Base-by-base conservation (phyloP, 2,113 vertebrate genomes). In the Alaudala cheleensis region DNA sequence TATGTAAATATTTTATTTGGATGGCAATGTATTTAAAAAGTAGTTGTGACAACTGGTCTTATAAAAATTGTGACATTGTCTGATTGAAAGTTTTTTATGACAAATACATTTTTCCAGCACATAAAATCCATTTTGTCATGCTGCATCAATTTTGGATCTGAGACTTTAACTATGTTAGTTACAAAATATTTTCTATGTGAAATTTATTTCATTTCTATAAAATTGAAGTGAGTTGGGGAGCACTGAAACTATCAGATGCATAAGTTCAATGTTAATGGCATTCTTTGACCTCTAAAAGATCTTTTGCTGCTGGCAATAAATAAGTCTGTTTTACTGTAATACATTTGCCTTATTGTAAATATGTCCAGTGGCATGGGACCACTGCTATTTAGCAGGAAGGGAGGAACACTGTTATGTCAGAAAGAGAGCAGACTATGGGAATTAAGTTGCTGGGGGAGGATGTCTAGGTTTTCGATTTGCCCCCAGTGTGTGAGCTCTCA, bases 151-250 rank as follows among this genome's bases (percentile, higher is more conserved):
- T 34, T 64, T 86, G 18, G 1, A 2, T 50, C 81, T 74, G 42
- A 70, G 31, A 47, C 51, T 79, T 80, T 62, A 29, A 62, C 51
- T 54, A 3, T 33, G n/a, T 74, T 67, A 62, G 14, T 39, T 78
- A 20, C n/a, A 47, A 94, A 95, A 78, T 88, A 95, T 58, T 93
- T 95, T n/a, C 18, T 89, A 18, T 42, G 44, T 64, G 45, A 91
- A 84, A 73, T 54, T 44, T 31, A 83, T n/a, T 54, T 88, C 13
- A 23, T 90, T 93, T 81, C 60, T 76, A 28, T n/a, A 84, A 81
- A 67, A 87, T 2, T 34, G 5, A 54, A 62, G 70, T 73, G 56
- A 70, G 5, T 5, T 58, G 67, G 56, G 56, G 37, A 86, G 17
- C 40, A 91, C 17, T 53, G 80, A 90, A 83, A 90, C 29, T 19